Percentiles rank a stretch among this genome's conserved stretches.
These are phyloP conservation scores for Zaprionus inermis DNA, from an alignment of 1,140 invertebrate genomes.

Conservation along the genomic window DNA sequence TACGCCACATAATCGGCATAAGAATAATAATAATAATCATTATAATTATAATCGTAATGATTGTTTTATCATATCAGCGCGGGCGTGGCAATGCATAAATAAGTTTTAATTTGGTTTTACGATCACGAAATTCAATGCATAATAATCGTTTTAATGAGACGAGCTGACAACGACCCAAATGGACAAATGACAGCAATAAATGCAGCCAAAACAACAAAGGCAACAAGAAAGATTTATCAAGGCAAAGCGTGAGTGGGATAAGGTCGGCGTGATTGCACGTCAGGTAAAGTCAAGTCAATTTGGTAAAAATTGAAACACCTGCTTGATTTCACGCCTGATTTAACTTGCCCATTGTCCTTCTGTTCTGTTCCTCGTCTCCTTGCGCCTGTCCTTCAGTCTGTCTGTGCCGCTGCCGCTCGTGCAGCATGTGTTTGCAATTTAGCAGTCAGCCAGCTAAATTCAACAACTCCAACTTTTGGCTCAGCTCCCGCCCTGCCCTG, in stretches of 20 bases:
- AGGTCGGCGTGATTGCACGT: conserved; percentile 15
- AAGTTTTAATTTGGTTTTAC: conserved; percentile 77
- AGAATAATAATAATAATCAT: conserved; percentile 61
- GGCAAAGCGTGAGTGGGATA: conserved; percentile 2
- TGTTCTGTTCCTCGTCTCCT: too few relatives aligned
- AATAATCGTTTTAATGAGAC: conserved; percentile 78
- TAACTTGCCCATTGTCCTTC: conserved; percentile 66
- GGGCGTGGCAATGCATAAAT: conserved; percentile 63
- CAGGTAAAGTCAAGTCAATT: conserved; percentile 73
- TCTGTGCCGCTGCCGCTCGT: conserved; percentile 24
- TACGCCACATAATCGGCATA: conserved; percentile 43
- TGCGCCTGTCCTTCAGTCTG: neutral
- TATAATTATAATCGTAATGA: conserved; percentile 66
- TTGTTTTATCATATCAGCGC: conserved; percentile 49
- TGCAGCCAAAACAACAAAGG: conserved; percentile 3
- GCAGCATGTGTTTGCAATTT: conserved; percentile 82
- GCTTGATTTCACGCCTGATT: conserved; percentile 81
- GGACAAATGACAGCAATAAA: conserved; percentile 4
- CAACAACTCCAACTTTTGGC: conserved; percentile 54
- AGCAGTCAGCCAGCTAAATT: conserved; percentile 73
- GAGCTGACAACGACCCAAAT: conserved; percentile 55
- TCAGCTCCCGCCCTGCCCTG: neutral
- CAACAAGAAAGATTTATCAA: conserved; percentile 56
- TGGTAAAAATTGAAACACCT: conserved; percentile 82
- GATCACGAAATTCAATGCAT: conserved; percentile 76